A percentile compares a stretch with the other conserved stretches of the same genome.
Evolutionary conservation across 2,797 vertebrate genomes (phyloP).

Genomic region (Microchirus variegatus): DNA sequence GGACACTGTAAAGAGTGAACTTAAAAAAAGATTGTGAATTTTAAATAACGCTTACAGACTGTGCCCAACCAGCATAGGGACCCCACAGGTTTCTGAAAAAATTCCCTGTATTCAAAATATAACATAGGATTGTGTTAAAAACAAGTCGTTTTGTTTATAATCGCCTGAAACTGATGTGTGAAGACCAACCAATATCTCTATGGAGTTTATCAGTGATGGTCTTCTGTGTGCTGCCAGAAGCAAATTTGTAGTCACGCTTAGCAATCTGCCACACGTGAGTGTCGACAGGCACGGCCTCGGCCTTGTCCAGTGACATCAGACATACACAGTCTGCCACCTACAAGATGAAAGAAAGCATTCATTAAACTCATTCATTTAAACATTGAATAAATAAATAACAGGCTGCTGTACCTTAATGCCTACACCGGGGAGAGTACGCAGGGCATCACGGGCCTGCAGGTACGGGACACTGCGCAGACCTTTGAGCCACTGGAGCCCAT

Average conservation of each 20-base stretch:
- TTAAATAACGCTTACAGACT: constrained; percentile 78
- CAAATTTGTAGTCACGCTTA: constrained; percentile 84
- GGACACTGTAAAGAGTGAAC: neutral
- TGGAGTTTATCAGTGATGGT: constrained; percentile 87
- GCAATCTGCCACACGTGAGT: constrained; percentile 95
- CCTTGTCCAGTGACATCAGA: constrained; percentile 93
- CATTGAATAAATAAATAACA: neutral
- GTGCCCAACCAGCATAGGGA: constrained; percentile 89
- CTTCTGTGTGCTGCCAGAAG: constrained; percentile 73
- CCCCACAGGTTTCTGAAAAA: constrained; percentile 88
- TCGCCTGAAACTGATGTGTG: neutral
- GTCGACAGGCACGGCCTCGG: constrained; percentile 90
- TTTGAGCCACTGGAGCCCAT: constrained; percentile 82
- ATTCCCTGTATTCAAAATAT: constrained; percentile 78
- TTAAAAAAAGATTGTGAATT: neutral
- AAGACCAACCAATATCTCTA: constrained; percentile 87
- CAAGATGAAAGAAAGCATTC: constrained; percentile 12
- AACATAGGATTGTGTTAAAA: constrained; percentile 9
- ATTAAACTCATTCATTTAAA: neutral
- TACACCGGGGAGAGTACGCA: constrained; percentile 90
- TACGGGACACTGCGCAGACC: constrained; percentile 82
- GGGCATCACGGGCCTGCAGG: constrained; percentile 82
- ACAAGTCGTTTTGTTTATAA: neutral
- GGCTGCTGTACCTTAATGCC: constrained; percentile 87
- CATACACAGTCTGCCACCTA: constrained; percentile 96